A percentile compares a stretch with the other conserved stretches of the same genome.
phyloP scores from a whole-genome alignment of 1,140 invertebrate genomes.

The Cataglyphis hispanica region DNA sequence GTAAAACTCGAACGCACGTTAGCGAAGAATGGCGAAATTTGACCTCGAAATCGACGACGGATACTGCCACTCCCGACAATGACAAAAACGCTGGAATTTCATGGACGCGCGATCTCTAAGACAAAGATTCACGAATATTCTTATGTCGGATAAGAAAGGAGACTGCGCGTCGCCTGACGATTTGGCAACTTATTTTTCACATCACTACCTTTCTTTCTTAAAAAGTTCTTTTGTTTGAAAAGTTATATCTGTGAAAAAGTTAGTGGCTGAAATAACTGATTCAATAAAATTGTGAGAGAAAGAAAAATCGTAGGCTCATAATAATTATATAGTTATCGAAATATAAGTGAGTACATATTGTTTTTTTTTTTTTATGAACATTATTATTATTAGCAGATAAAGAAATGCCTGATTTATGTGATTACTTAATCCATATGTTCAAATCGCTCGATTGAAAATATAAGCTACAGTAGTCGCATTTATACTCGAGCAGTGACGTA shows the following conservation, averaged over 20 bases:
- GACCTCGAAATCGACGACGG: slow-evolving; percentile 47
- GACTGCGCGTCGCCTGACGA: slow-evolving; percentile 37
- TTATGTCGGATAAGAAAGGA: slow-evolving; percentile 44
- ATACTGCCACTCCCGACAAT: slow-evolving; percentile 39
- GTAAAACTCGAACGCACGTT: slow-evolving; percentile 35
- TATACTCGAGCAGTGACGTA: slow-evolving; percentile 18
- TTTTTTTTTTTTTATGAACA: not conserved
- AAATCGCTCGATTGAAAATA: slow-evolving; percentile 18
- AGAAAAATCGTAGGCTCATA: not conserved
- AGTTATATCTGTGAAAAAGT: not conserved
- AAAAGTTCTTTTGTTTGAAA: not conserved
- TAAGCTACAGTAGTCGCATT: not conserved
- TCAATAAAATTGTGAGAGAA: not conserved
- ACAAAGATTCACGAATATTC: slow-evolving; percentile 35
- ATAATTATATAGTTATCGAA: not conserved
- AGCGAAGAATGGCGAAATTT: slow-evolving; percentile 56
- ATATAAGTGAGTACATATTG: not conserved
- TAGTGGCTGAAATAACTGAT: not conserved
- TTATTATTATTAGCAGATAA: not conserved
- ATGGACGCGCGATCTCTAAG: slow-evolving; percentile 43
- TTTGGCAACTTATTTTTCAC: slow-evolving; percentile 39
- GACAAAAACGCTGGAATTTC: slow-evolving; percentile 52
- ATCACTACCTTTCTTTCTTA: not conserved
- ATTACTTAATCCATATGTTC: slow-evolving; percentile 1
- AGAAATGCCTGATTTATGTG: not conserved